A percentile compares a stretch with the other conserved stretches of the same genome.
These are phyloP conservation scores for Leptothorax acervorum DNA, from an alignment of 2,888 invertebrate species.

Conservation along the genomic window DNA sequence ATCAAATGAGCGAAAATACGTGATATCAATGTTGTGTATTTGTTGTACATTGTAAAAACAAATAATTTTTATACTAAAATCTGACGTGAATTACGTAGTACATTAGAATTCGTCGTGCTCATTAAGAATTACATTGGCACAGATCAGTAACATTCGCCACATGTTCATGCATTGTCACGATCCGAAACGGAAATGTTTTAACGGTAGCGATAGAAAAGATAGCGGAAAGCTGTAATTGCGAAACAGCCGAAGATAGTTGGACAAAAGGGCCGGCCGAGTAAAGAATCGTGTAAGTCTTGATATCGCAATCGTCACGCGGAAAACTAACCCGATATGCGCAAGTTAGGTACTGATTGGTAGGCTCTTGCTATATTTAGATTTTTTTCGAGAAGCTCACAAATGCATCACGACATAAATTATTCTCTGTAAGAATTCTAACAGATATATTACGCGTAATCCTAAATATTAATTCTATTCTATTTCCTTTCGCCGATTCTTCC, in stretches of 20 bases:
- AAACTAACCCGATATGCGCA: conserved; percentile 42
- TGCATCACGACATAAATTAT: conserved; percentile 33
- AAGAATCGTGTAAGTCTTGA: conserved; percentile 74
- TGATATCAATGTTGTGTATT: not conserved
- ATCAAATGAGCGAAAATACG: not conserved
- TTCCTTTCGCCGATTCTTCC: not conserved
- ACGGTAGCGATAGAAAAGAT: conserved; percentile 47
- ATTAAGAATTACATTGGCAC: not conserved
- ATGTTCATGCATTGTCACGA: not conserved
- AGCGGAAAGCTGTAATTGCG: conserved; percentile 62
- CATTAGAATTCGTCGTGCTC: not conserved
- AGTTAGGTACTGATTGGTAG: not conserved
- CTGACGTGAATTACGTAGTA: not conserved
- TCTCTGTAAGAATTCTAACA: not conserved
- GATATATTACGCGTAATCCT: conserved; percentile 22
- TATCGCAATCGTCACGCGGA: conserved; percentile 69
- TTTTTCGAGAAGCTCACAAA: conserved; percentile 52
- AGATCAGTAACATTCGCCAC: conserved; percentile 3
- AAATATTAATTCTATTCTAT: conserved; percentile 36
- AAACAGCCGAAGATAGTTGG: conserved; percentile 49
- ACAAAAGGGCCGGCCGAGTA: conserved; percentile 63
- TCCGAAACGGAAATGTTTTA: conserved; percentile 64
- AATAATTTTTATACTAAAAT: not conserved
- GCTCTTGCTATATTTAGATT: not conserved
- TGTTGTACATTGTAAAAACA: not conserved